These are phyloP conservation scores for Cynopterus sphinx DNA, from an alignment of 2,797 vertebrate species.

Conservation along the genomic window DNA sequence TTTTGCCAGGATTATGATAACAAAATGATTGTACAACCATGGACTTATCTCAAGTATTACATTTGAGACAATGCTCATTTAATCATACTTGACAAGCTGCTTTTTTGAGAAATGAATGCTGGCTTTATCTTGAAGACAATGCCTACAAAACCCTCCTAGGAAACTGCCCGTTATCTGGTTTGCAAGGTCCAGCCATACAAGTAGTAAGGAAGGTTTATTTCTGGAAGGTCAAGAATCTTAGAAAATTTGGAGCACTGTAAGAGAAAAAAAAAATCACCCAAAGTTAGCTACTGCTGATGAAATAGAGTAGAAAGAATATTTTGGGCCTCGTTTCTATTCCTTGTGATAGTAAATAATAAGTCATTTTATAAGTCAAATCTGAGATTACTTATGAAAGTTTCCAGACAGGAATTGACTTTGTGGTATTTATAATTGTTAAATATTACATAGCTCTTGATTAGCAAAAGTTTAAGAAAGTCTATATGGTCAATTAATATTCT, in stretches of 20 bases:
- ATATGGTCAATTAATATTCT: background rate
- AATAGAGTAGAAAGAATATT: background rate
- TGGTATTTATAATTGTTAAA: background rate
- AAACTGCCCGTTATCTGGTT: background rate
- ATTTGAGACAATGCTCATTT: conserved; percentile 22
- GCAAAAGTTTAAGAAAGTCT: background rate
- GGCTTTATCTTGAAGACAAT: background rate
- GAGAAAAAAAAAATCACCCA: background rate
- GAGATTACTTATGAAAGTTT: background rate
- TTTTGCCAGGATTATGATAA: background rate
- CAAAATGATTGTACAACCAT: background rate
- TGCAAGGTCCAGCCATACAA: background rate
- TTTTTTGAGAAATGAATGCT: conserved; percentile 42
- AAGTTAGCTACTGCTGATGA: background rate
- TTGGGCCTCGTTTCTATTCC: background rate
- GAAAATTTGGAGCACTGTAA: background rate
- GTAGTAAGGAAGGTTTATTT: background rate
- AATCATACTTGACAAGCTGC: background rate
- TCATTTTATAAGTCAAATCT: background rate
- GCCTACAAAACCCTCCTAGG: background rate
- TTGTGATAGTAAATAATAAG: background rate
- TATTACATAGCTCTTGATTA: background rate
- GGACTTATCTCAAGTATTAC: background rate
- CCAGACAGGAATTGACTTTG: background rate
- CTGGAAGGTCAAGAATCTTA: background rate